These are phyloP conservation scores for Pammene aurita DNA, from an alignment of 2,888 invertebrate species.

Conservation along the genomic window DNA sequence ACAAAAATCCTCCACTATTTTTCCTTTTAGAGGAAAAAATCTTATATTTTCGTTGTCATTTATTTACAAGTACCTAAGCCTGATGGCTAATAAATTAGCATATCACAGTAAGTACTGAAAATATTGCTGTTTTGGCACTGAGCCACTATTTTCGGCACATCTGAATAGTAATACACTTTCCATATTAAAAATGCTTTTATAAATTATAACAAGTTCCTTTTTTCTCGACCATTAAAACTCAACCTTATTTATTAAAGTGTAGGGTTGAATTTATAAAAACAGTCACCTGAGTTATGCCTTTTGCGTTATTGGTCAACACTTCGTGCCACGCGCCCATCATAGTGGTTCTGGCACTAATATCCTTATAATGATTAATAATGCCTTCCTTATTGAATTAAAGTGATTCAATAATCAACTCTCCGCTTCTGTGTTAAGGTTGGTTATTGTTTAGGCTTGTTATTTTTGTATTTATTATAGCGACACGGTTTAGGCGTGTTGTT, in stretches of 20 bases:
- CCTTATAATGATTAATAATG: conserved; percentile 32
- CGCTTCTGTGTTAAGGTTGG: not conserved
- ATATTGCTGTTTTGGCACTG: not conserved
- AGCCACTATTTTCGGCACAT: not conserved
- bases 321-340: conserved; percentile 15
- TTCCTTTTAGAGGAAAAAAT: too few relatives aligned
- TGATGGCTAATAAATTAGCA: not conserved
- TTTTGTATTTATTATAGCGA: conserved; percentile 19
- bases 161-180: not conserved
- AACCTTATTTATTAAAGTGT: not conserved
- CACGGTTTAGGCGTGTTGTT: conserved; percentile 34
- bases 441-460: not conserved
- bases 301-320: not conserved
- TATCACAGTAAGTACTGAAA: not conserved
- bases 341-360: conserved; percentile 33
- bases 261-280: not conserved
- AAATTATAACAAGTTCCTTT: not conserved
- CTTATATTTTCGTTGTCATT: too few relatives aligned
- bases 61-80: too few relatives aligned
- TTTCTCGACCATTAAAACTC: not conserved
- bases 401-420: conserved; percentile 1
- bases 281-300: not conserved
- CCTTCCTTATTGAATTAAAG: conserved; percentile 19
- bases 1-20: too few relatives aligned
- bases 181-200: not conserved